Evolutionary conservation across 2,797 vertebrate species (phyloP), one percentile per base, ranked within the genome.

Genomic region (Scarus forsteni): DNA sequence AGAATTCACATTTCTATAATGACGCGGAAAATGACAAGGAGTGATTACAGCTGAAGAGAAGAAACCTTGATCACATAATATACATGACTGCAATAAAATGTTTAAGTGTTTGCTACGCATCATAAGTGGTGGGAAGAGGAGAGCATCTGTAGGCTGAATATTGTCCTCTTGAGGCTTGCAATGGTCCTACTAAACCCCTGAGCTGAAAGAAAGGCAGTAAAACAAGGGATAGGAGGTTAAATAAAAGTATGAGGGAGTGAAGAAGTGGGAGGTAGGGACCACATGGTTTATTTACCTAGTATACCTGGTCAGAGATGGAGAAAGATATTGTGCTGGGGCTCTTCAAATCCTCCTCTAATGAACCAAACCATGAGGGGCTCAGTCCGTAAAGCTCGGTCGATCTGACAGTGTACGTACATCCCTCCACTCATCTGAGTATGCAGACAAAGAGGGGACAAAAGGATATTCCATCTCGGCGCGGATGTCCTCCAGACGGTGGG

Each of bases 381-480:
- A 79, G 64, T n/a, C 72, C 64, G 58, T 58, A 88, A 88, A 85
- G 83, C 88, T 77, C 71, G 60, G 65, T 79, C 73, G 79, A 85
- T 83, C 77, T 67, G n/a, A 87, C 43, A 68, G 75, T 84, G n/a
- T n/a, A n/a, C n/a, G n/a, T n/a, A n/a, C n/a, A n/a, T n/a, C n/a
- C n/a, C n/a, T n/a, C n/a, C n/a, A n/a, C n/a, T n/a, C n/a, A n/a
- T n/a, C n/a, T n/a, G n/a, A n/a, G n/a, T n/a, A n/a, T n/a, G n/a
- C n/a, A n/a, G n/a, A n/a, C n/a, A n/a, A n/a, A n/a, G n/a, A n/a
- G n/a, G n/a, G n/a, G n/a, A n/a, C n/a, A n/a, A n/a, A 98, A 99
- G 97, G 98, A 99, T 99, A 99, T 99, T 99, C 98, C 97, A 99
- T 99, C 90, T 99, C 98, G 42, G 96, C 93, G 11, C 94, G 96